Percentiles rank a stretch among this genome's conserved stretches.
phyloP scores from a whole-genome alignment of 2,888 invertebrate genomes.

The Mantis religiosa region DNA sequence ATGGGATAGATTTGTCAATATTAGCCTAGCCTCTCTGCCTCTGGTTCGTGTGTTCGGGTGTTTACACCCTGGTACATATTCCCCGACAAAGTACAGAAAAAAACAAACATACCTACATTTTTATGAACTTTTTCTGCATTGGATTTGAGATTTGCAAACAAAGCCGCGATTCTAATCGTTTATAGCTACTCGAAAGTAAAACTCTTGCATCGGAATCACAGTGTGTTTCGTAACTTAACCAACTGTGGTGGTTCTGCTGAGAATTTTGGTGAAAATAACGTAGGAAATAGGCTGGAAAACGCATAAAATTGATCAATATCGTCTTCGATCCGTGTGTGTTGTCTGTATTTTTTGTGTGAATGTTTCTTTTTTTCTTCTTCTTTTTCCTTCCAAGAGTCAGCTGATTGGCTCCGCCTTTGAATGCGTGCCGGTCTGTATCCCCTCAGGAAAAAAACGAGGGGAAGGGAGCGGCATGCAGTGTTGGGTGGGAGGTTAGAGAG shows the following conservation, averaged over 20 bases:
- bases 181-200: background rate
- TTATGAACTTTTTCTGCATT: background rate
- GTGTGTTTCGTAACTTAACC: background rate
- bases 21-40: background rate
- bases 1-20: slow-evolving; percentile 7
- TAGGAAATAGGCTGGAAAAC: background rate
- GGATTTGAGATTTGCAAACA: background rate
- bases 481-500: background rate
- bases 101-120: background rate
- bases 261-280: background rate
- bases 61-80: background rate
- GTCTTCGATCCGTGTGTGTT: background rate
- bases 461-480: background rate
- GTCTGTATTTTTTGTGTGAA: background rate
- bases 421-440: background rate
- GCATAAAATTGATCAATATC: background rate
- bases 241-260: too few relatives aligned
- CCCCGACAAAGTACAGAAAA: background rate
- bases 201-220: background rate
- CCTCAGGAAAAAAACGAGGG: background rate
- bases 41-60: background rate
- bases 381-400: slow-evolving; percentile 5
- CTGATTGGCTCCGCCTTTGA: slow-evolving; percentile 5
- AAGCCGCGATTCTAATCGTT: slow-evolving; percentile 4
- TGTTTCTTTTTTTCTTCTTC: background rate